phyloP scores from a whole-genome alignment of 2,888 invertebrate genomes.

The Abscondita cerata region DNA sequence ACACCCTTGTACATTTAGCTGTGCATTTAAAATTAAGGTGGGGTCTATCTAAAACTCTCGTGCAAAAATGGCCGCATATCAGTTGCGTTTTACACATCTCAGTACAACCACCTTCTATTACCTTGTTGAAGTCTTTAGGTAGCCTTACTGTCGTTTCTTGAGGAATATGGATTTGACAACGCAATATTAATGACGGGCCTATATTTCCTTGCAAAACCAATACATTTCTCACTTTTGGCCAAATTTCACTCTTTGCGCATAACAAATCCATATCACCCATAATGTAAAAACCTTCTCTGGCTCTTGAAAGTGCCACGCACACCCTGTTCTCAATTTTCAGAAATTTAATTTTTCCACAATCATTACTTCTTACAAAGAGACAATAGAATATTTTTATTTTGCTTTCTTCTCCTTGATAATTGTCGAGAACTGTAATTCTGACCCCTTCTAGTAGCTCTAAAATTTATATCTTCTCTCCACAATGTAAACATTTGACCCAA shows the following conservation, averaged over 20 bases:
- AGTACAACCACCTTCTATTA: constrained; percentile 63
- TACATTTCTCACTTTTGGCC: constrained; percentile 63
- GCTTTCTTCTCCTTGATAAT: constrained; percentile 83
- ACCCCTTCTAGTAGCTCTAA: constrained; percentile 59
- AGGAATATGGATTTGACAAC: constrained; percentile 62
- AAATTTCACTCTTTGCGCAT: constrained; percentile 62
- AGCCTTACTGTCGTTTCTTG: constrained; percentile 55
- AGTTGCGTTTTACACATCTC: constrained; percentile 45
- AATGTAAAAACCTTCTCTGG: constrained; percentile 73
- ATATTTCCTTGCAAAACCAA: constrained; percentile 62
- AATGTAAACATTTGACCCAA: constrained; percentile 71
- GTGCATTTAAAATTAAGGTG: constrained; percentile 62
- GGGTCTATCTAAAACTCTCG: constrained; percentile 63
- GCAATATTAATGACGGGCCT: constrained; percentile 60
- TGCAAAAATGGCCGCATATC: constrained; percentile 70
- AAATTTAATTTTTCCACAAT: constrained; percentile 72
- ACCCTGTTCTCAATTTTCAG: constrained; percentile 73
- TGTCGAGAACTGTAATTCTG: constrained; percentile 74
- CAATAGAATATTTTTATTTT: constrained; percentile 79
- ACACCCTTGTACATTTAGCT: constrained; percentile 59
- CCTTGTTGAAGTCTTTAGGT: constrained; percentile 59
- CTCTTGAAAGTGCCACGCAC: constrained; percentile 80
- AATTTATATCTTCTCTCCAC: constrained; percentile 56
- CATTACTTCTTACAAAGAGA: constrained; percentile 76
- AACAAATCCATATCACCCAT: constrained; percentile 74